Evolutionary conservation across 1,140 invertebrate genomes (phyloP), one percentile per base, ranked within the genome.

Genomic region (Coptotermes formosanus): DNA sequence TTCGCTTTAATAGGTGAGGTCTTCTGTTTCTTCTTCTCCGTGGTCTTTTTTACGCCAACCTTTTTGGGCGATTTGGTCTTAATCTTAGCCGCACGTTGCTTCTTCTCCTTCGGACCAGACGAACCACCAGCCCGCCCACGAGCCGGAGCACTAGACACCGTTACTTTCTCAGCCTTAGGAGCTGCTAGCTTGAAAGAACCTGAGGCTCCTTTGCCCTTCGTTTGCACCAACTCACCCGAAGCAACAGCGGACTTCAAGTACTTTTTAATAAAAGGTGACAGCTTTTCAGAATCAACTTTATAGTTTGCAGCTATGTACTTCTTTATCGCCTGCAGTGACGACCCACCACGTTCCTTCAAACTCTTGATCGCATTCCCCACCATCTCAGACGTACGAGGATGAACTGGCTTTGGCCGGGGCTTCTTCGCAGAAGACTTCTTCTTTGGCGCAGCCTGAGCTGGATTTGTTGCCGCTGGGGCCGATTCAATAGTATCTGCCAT

Each of bases 341-440:
- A 93, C 16, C 93, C 93, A 25, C 89, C 90, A 21, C 91, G 89
- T 86, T 93, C 93, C 45, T 93, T 93, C 75, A 94, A 87, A 3
- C 87, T 87, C 32, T 89, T 90, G 48, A 48, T 48, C 11, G 48
- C 48, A 7, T 48, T 48, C 0, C 9, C 48, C 3, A 48, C 48
- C 86, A 94, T 93, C 30, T 32, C 83, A 48, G 83, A 84, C 11
- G 81, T 82, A 43, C 3, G 81, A 1, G 81, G 81, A 9, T 82
- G 81, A 30, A 43, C 81, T 11, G 81, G 81, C 19, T 82, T 82
- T 21, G 4, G 1, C 8, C 81, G 48, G 1, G 48, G 48, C 48
- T 48, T 48, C 48, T 48, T 48, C 2, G 11, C 48, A 48, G 16
- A 11, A 48, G 48, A 48, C 48, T 48, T 48, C 12, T 83, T 83